These are phyloP conservation scores for Eulemur rubriventer DNA, from an alignment of 2,797 vertebrate genomes.

Conservation along the genomic window DNA sequence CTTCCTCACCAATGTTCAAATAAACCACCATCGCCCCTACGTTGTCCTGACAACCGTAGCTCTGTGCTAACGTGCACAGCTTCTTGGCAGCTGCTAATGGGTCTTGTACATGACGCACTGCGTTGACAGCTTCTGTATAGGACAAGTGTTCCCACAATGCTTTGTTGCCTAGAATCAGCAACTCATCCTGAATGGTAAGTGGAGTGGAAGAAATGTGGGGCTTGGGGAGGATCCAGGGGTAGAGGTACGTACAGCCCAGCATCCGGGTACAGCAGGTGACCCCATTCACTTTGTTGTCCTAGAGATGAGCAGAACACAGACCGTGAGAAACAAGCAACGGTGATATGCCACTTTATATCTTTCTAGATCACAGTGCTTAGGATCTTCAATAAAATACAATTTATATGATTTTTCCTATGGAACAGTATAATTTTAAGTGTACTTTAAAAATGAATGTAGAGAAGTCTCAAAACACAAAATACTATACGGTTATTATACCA, in stretches of 20 bases:
- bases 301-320: constrained; percentile 69
- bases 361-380: not conserved
- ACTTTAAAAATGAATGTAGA: constrained; percentile 7
- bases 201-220: constrained; percentile 93
- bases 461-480: constrained; percentile 43
- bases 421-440: not conserved
- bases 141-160: constrained; percentile 95
- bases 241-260: constrained; percentile 96
- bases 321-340: constrained; percentile 44
- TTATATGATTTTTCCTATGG: not conserved
- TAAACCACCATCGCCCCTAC: constrained; percentile 93
- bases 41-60: constrained; percentile 97
- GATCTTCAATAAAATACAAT: not conserved
- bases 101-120: constrained; percentile 91
- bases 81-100: constrained; percentile 95
- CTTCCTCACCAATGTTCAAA: constrained; percentile 91
- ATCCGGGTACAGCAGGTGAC: constrained; percentile 97
- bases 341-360: not conserved
- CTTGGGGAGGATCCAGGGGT: constrained; percentile 95
- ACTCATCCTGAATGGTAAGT: constrained; percentile 94
- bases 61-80: constrained; percentile 96
- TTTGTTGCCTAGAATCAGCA: constrained; percentile 96
- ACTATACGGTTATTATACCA: constrained; percentile 1
- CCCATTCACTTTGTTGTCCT: constrained; percentile 99
- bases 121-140: constrained; percentile 91